phyloP scores from a whole-genome alignment of 2,888 invertebrate genomes.

The Cryptocheilus praepositus region DNA sequence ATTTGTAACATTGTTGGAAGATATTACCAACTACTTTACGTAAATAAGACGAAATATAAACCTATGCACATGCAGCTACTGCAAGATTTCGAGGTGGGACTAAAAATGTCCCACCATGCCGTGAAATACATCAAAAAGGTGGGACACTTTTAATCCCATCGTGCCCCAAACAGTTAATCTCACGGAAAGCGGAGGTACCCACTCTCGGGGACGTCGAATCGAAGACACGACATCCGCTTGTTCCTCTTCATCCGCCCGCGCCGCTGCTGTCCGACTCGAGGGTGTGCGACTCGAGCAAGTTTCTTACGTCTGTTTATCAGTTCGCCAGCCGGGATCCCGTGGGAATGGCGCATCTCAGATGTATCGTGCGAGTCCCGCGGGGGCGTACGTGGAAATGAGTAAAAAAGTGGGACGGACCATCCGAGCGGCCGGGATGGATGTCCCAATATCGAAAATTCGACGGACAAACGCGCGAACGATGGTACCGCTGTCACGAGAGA shows the following conservation, averaged over 20 bases:
- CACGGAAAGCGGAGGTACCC: too few relatives aligned
- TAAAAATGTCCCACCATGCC: too few relatives aligned
- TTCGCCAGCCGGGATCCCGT: not conserved
- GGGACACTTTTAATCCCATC: too few relatives aligned
- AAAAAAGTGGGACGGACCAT: conserved; percentile 12
- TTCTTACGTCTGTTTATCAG: conserved; percentile 7
- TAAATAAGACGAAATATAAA: too few relatives aligned
- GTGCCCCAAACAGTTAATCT: not conserved
- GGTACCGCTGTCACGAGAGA: too few relatives aligned
- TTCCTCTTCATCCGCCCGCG: not conserved
- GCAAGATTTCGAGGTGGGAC: too few relatives aligned
- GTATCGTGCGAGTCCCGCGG: conserved; percentile 4
- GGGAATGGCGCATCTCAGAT: not conserved
- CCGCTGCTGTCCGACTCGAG: not conserved
- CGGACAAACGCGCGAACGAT: too few relatives aligned
- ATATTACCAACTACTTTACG: too few relatives aligned
- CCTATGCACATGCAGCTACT: too few relatives aligned
- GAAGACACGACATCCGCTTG: not conserved
- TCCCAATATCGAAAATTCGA: conserved; percentile 9
- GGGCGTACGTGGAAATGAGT: not conserved
- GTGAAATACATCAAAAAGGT: too few relatives aligned
- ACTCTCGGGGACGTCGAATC: too few relatives aligned
- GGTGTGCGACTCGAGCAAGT: not conserved
- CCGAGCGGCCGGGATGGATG: conserved; percentile 13
- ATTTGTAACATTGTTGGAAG: too few relatives aligned